phyloP scores from a whole-genome alignment of 2,113 vertebrate species.

The Serinus canaria region DNA sequence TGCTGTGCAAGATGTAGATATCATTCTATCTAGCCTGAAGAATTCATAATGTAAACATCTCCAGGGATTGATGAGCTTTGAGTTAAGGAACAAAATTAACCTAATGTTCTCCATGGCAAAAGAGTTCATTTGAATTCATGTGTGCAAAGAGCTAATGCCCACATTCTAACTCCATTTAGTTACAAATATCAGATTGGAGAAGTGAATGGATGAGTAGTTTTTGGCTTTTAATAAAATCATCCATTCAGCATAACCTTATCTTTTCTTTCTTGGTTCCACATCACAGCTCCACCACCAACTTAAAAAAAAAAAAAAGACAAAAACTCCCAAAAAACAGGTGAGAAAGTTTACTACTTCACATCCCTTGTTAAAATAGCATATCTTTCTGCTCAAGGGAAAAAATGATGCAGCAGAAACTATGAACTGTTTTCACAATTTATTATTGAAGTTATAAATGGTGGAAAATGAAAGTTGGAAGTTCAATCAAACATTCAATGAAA shows the following conservation, averaged over 20 bases:
- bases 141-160: background rate
- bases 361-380: background rate
- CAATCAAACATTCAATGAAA: background rate
- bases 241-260: background rate
- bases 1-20: background rate
- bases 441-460: background rate
- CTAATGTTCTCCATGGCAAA: background rate
- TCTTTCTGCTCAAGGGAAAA: background rate
- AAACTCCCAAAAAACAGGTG: background rate
- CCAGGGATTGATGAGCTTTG: background rate
- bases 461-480: background rate
- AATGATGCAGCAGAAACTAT: background rate
- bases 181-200: background rate
- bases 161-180: background rate
- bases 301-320: background rate
- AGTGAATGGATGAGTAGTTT: background rate
- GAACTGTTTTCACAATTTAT: background rate
- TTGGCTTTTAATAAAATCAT: background rate
- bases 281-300: rapidly evolving
- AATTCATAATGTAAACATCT: background rate
- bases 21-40: background rate
- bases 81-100: background rate
- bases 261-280: background rate
- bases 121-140: background rate
- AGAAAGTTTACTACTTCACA: background rate